Conservation (phyloP, 1,140 invertebrate genomes). For the Bilobella aurantiaca region DNA sequence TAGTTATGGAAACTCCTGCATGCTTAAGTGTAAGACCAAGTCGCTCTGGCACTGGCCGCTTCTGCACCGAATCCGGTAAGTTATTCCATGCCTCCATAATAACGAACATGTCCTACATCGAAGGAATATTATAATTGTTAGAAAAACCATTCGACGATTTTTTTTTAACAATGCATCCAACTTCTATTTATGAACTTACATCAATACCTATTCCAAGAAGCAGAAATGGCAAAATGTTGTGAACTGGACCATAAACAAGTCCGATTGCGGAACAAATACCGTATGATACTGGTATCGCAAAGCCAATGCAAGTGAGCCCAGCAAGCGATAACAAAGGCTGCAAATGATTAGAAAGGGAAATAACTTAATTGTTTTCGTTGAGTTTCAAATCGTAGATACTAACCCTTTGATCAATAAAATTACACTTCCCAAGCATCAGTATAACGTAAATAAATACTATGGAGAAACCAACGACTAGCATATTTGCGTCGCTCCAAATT, state of each 20-base stretch:
- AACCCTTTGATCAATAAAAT: slow-evolving; percentile 61
- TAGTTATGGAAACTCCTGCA: slow-evolving; percentile 68
- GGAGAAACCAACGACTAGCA: slow-evolving; percentile 54
- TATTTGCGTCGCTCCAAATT: slow-evolving; percentile 61
- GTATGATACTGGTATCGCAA: slow-evolving; percentile 61
- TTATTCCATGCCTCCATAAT: slow-evolving; percentile 51
- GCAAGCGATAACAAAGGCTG: slow-evolving; percentile 51
- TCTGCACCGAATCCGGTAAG: slow-evolving; percentile 22
- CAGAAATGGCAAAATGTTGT: slow-evolving; percentile 68
- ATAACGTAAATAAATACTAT: slow-evolving; percentile 65
- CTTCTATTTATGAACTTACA: slow-evolving; percentile 11
- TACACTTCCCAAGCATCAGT: slow-evolving; percentile 59
- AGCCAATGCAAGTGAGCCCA: slow-evolving; percentile 59
- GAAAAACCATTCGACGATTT: not conserved
- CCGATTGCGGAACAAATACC: slow-evolving; percentile 61
- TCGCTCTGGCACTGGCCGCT: slow-evolving; percentile 45
- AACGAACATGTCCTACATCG: slow-evolving; percentile 63
- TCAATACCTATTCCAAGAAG: slow-evolving; percentile 69
- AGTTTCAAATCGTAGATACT: slow-evolving; percentile 26
- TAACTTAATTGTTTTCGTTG: not conserved
- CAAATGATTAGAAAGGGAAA: slow-evolving; percentile 3
- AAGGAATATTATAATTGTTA: not conserved
- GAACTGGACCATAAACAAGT: slow-evolving; percentile 67
- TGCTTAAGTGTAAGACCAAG: slow-evolving; percentile 60
- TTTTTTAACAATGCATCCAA: no score